Percentiles rank a stretch among this genome's conserved stretches.
Evolutionary conservation across 2,888 invertebrate species (phyloP).

Genomic region (Bombyx huttoni): DNA sequence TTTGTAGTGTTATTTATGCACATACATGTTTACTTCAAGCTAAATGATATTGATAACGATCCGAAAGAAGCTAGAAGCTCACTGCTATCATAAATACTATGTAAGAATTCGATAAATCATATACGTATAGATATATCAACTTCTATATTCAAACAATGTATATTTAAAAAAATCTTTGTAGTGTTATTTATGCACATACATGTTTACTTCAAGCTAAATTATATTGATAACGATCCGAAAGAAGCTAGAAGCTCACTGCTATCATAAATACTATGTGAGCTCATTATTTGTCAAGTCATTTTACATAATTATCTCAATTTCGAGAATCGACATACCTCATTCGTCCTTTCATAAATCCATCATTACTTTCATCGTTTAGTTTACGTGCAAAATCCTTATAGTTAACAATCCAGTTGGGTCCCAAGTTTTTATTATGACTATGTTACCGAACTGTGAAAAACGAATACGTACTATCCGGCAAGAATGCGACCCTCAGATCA

Average conservation of each 20-base stretch:
- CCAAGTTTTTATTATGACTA: conserved; percentile 38
- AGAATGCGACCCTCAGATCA: conserved; percentile 24
- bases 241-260: neutral
- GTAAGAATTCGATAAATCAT: too few species aligned
- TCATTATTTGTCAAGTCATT: neutral
- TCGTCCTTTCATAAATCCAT: neutral
- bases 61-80: neutral
- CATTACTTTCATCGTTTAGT: neutral
- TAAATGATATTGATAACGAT: conserved; percentile 38
- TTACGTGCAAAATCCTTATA: neutral
- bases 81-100: neutral
- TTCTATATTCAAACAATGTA: conserved; percentile 23
- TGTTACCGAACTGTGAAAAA: conserved; percentile 25
- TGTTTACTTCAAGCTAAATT: conserved; percentile 48
- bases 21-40: conserved; percentile 48
- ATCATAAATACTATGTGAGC: neutral
- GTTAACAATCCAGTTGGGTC: conserved; percentile 21
- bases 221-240: conserved; percentile 26
- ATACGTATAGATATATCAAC: too few species aligned
- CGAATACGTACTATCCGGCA: conserved; percentile 28
- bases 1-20: conserved; percentile 43
- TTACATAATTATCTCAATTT: too few species aligned
- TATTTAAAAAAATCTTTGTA: conserved; percentile 39
- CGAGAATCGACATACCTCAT: neutral
- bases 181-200: conserved; percentile 45